phyloP scores from a whole-genome alignment of 2,113 vertebrate species.

The Sinocyclocheilus anophthalmus region DNA sequence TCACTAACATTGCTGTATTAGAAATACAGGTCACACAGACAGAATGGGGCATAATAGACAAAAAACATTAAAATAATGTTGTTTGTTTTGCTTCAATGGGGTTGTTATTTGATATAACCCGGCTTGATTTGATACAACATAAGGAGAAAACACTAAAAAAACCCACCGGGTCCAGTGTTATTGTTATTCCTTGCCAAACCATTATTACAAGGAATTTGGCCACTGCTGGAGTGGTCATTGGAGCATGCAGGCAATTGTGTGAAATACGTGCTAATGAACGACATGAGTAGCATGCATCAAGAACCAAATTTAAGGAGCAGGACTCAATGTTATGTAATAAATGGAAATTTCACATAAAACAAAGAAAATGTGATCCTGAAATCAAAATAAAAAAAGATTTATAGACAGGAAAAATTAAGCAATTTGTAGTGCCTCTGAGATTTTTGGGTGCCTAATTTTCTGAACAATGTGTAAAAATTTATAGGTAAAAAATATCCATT shows the following conservation, averaged over 20 bases:
- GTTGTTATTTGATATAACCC: too few species aligned
- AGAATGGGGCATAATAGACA: too few species aligned
- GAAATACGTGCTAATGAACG: not conserved
- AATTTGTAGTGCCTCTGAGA: not conserved
- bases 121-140: too few species aligned
- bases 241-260: not conserved
- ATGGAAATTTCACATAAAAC: not conserved
- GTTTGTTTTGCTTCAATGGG: too few species aligned
- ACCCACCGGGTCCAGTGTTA: too few species aligned
- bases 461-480: not conserved
- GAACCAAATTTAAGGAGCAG: not conserved
- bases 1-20: too few species aligned
- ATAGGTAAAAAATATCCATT: not conserved
- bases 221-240: not conserved
- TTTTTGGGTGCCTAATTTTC: not conserved
- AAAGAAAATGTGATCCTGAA: not conserved
- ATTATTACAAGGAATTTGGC: conserved; percentile 28
- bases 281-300: not conserved
- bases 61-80: too few species aligned
- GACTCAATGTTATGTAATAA: not conserved
- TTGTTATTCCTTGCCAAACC: not conserved
- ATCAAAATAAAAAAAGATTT: not conserved
- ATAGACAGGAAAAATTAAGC: not conserved
- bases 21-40: too few species aligned
- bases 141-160: too few species aligned